Base-by-base conservation (phyloP, 2,888 invertebrate species). In the Rhorus exstirpatorius region DNA sequence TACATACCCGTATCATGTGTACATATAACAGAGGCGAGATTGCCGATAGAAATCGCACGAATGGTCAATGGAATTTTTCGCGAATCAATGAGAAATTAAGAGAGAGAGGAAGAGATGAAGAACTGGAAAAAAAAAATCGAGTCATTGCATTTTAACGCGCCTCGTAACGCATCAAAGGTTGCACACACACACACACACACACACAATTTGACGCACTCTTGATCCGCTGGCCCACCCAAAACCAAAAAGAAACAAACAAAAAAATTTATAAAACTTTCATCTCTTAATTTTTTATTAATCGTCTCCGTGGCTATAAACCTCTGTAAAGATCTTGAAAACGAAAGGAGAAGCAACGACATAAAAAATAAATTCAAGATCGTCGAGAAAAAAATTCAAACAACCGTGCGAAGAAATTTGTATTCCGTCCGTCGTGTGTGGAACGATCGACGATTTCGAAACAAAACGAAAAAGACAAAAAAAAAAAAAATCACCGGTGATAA, bases 1-100 rank as follows among this genome's bases (percentile, higher is more conserved):
- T 85, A 85, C 84, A 85, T 84, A 84, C 79, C 81, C 82, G 82
- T 84, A 84, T 84, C 72, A 83, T 84, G 85, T 86, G n/a, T n/a
- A n/a, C n/a, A 86, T 82, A 86, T 84, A 86, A 82, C 83, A 84
- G 83, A 79, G 78, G 81, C 83, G 83, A 81, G 77, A 83, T 80
- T 84, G 84, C 81, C 85, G 6, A 83, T 85, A 85, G 83, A 85
- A 83, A 81, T 85, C 77, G 82, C 82, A 82, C 82, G 83, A 83
- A 84, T 84, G 84, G 82, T 83, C 84, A 81, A 81, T 75, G 79
- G 76, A 83, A 84, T 77, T 75, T 80, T 80, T 76, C 53, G 79
- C 82, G 67, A 81, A 78, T 80, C 78, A 81, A 78, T 83, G 71
- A 79, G 74, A 72, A 84, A 75, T 79, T 58, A 63, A 80, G 41